Evolutionary conservation across 2,113 vertebrate genomes (phyloP), one percentile per base, ranked within the genome.

Genomic region (Cyanoderma ruficeps): DNA sequence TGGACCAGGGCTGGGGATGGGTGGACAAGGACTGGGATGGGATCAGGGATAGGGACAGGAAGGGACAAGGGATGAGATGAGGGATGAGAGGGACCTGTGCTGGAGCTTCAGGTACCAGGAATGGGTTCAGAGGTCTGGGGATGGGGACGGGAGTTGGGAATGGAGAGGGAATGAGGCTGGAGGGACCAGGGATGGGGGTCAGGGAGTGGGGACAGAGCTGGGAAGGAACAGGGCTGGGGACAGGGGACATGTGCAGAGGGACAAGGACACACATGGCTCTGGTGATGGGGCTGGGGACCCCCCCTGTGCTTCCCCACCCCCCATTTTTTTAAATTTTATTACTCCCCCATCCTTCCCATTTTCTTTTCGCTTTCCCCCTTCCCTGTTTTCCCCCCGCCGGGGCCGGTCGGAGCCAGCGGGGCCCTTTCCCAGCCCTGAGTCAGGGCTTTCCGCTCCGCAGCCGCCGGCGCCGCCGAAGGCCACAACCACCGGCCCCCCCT

Each of bases 271-370:
- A 0, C 18, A 3, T 6, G 35, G 27, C 28, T 53, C 49, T 31
- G 69, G 15, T 13, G 6, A 15, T 19, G n/a, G 39, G 30, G 21
- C 20, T 27, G 49, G 63, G 24, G 14, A 27, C n/a, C 17, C 1
- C 4, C 25, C 24, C 19, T 3, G 14, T 52, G 49, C 79, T 79
- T 91, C 6, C 1, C 8, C 9, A 2, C 3, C 9, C 1, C 1
- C 3, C 11, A 33, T 31, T 33, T 27, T n/a, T 15, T 6, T 24
- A n/a, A 9, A 12, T 24, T 53, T 41, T 39, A n/a, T 31, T 16
- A 17, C 15, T 30, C 13, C 25, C 7, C 19, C 11, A 9, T n/a
- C 5, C 13, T 44, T 30, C 47, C 61, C 37, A 1, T 22, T 65
- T 47, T 30, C 41, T 55, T 18, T 15, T 16, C 5, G 8, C n/a